Evolutionary conservation across 2,113 vertebrate genomes (phyloP), one percentile per base, ranked within the genome.

Genomic region (Alligator sinensis): DNA sequence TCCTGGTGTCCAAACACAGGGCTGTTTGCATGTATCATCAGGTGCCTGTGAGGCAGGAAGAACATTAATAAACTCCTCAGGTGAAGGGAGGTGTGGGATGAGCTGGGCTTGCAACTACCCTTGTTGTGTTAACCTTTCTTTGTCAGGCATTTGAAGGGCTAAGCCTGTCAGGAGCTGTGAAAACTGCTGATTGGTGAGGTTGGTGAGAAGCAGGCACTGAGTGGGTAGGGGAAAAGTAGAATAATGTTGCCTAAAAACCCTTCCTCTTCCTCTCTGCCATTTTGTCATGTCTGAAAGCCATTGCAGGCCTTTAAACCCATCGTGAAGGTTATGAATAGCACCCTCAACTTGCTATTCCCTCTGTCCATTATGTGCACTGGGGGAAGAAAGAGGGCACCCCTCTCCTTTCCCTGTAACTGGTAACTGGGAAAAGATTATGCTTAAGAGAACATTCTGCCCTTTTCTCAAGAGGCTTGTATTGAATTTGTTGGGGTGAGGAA

Each of bases 91-190:
- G 55, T n/a, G 47, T 25, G 28, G 13, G 17, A 47, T 72, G 61
- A 80, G 83, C 59, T 27, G 64, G 58, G 61, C 90, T 90, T 78
- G 54, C 77, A 72, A 14, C 63, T 91, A 84, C 82, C 57, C 88
- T 2, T 0, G 55, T 64, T 92, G 64, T 96, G 88, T 93, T 97
- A 92, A 82, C 77, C 34, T 34, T 95, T 63, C 83, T 95, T 58
- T 55, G 79, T 77, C 54, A 34, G 89, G 87, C 79, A 55, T 84
- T 70, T 88, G 55, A 82, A 34, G 34, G 34, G 34, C 34, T 93
- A 96, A 47, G 85, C 77, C 89, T 84, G 88, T 80, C 60, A 0
- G 76, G 47, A 47, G 63, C 90, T 25, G 75, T 47, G 5, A 63
- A 58, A 55, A 3, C 91, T 0, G 13, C 84, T 88, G 18, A 83